Percentiles rank a stretch among this genome's conserved stretches.
Conservation (phyloP, 2,797 vertebrate species). For the Leptoclinus maculatus region DNA sequence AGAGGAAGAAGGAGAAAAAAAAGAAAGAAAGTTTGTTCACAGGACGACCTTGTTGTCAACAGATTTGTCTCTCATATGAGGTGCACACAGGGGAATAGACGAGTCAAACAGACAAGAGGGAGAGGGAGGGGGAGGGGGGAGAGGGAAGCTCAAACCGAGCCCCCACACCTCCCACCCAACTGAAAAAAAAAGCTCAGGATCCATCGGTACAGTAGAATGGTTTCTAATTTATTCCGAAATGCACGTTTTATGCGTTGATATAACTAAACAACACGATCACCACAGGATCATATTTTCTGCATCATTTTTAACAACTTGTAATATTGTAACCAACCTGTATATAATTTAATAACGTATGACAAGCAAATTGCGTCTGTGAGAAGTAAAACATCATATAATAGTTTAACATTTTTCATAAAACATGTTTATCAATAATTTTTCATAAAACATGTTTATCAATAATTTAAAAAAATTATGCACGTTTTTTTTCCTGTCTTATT, state of each 20-base stretch:
- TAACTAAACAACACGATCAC: neutral
- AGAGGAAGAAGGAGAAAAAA: neutral
- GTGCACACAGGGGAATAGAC: constrained; percentile 65
- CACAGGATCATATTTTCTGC: neutral
- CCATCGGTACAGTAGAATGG: constrained; percentile 36
- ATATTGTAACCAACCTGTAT: neutral
- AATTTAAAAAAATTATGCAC: neutral
- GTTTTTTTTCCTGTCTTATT: neutral
- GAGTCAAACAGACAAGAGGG: constrained; percentile 59
- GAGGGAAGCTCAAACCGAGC: neutral
- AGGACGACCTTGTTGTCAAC: constrained; percentile 82
- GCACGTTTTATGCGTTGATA: neutral
- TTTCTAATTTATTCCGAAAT: constrained; percentile 15
- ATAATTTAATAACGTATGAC: neutral
- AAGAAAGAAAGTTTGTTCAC: constrained; percentile 73
- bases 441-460: neutral
- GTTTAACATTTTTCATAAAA: neutral
- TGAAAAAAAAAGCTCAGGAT: constrained; percentile 21
- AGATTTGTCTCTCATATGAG: constrained; percentile 77
- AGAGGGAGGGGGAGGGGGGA: neutral
- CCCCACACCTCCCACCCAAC: neutral
- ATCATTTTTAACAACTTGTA: neutral
- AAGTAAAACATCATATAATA: neutral
- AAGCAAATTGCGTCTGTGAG: neutral
- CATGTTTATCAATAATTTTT: neutral